Base-by-base conservation (phyloP, 2,888 invertebrate species). In the Nowickia ferox region DNA sequence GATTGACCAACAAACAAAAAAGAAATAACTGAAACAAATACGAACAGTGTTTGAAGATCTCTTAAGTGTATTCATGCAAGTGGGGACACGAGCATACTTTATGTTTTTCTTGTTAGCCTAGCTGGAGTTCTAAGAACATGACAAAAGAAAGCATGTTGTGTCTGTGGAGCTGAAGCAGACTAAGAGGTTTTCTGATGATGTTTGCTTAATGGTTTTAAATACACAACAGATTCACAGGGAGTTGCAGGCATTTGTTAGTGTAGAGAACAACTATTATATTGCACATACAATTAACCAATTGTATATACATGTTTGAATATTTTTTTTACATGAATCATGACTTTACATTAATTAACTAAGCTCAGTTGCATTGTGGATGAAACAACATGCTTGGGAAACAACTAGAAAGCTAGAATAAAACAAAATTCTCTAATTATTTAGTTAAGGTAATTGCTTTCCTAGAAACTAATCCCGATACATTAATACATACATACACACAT, bases 41-140 rank as follows among this genome's bases (percentile, higher is more conserved):
- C 40, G 19, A 48, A 51, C 51, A 63, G 30, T 30, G 61, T 19
- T 2, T 38, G 30, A 4, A 40, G 1, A 55, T 17, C 46, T 59
- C 30, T 44, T 55, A 22, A 8, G 55, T 17, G 59, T 46, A 17
- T 59, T 59, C 38, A 38, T n/a, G 40, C 40, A 19, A 61, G 15
- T 51, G 71, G 66, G 55, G 77, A 77, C 71, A 83, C 76, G 72
- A 68, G 59, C 38, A 57, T 72, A 59, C 6, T 69, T 68, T 59
- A 55, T 19, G 46, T 15, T 46, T 66, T 46, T 40, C 46, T 69
- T 74, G 46, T 74, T 74, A 68, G 68, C 55, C 53, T 30, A 57
- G 57, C 76, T 42, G 48, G 65, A 57, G 19, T 71, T 76, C 71
- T 76, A 48, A 57, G 76, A 71, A 69, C 71, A 72, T 63, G 51